Evolutionary conservation across 2,797 vertebrate genomes (phyloP).

Genomic region (Odontamblyopus rebecca): DNA sequence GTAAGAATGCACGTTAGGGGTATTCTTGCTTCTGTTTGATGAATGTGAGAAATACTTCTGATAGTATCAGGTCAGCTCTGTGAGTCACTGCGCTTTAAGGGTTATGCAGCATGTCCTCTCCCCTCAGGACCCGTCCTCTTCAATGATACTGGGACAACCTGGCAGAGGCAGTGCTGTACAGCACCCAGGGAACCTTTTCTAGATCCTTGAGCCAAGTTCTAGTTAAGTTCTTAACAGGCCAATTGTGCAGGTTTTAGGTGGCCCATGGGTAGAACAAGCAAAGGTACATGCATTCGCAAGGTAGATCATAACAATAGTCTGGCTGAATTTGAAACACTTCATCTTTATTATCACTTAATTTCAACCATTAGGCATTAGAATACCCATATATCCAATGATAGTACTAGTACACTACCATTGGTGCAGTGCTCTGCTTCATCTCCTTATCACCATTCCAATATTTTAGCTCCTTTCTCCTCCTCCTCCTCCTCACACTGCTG

Average conservation of each 20-base stretch:
- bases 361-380: too few species aligned
- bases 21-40: too few species aligned
- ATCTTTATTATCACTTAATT: too few species aligned
- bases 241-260: neutral
- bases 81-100: neutral
- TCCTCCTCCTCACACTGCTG: constrained; percentile 24
- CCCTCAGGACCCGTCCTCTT: neutral
- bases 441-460: constrained; percentile 25
- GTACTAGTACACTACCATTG: constrained; percentile 9
- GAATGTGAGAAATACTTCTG: too few species aligned
- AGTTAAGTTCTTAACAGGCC: neutral
- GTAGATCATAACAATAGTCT: too few species aligned
- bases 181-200: neutral
- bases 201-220: neutral
- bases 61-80: too few species aligned
- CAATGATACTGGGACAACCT: neutral
- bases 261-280: neutral
- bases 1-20: too few species aligned
- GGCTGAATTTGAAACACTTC: too few species aligned
- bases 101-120: neutral
- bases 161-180: neutral
- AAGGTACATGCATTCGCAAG: too few species aligned
- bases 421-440: constrained; percentile 23
- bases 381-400: neutral
- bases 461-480: constrained; percentile 21